Evolutionary conservation across 2,888 invertebrate species (phyloP), one percentile per base, ranked within the genome.

Genomic region (Ommatoiulus sabulosus): DNA sequence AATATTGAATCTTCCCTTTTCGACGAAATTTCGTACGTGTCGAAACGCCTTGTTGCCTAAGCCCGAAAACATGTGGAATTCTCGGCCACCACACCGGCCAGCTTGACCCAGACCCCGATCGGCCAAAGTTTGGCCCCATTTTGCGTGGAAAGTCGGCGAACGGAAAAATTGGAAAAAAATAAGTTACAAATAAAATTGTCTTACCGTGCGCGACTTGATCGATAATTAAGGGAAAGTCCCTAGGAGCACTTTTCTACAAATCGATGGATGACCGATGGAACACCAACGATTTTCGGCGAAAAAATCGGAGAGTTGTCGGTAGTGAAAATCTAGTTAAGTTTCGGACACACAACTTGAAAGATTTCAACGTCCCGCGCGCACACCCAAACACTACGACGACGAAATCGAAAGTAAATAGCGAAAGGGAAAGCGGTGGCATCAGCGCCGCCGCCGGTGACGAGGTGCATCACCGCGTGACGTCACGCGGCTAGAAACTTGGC

Each of bases 21-120:
- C 35, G 35, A 0, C 10, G 17, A 35, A 52, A 52, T 17, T 17
- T 52, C 15, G 52, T 17, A 52, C 52, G 52, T 52, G 52, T 52
- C 12, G 12, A 12, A 52, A 52, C 15, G 52, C 15, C 15, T n/a
- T 52, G 52, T 52, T 52, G 52, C 15, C 52, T 17, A 52, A 52
- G 17, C 52, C 15, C 52, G 35, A 52, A 52, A 17, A 15, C 1
- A 12, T 15, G 52, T 15, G 52, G 52, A 52, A 52, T 52, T 52
- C 17, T 52, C 52, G 52, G 72, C 24, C 52, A 17, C 52, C 10
- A 52, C 52, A 17, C 52, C 10, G 15, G 52, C 2, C 72, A n/a
- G 72, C 24, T 72, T 72, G 72, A 72, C 72, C 72, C 72, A 72
- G 72, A 72, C 72, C 72, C 24, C 72, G 72, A 72, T 72, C 72